Evolutionary conservation across 2,888 invertebrate species (phyloP), one percentile per base, ranked within the genome.

Genomic region (Toxonevra muliebris): DNA sequence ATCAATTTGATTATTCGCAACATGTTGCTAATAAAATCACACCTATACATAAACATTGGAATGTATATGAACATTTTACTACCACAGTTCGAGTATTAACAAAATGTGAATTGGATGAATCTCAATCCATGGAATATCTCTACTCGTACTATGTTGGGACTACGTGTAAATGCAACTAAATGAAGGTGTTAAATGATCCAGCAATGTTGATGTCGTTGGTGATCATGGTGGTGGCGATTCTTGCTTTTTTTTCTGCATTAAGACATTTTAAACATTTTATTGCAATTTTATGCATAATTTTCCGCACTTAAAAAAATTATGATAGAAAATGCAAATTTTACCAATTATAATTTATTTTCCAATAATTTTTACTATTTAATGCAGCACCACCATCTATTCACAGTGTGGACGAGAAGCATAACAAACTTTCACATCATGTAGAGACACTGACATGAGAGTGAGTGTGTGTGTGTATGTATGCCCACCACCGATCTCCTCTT

Each of bases 221-320:
- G 30, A 4, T 30, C 3, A 4, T 30, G 30, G 2, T 30, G 20
- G 54, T 20, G n/a, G 15, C 10, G 9, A 15, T 54, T 9, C n/a
- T 8, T 20, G 48, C 13, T n/a, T 9, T 20, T 60, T 60, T 48
- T 11, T 19, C n/a, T 9, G 41, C 30, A 13, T 57, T 13, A 9
- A 54, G 20, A 41, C 48, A 50, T 48, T 55, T 64, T 20, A 55
- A 57, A 55, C 55, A 57, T 64, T 50, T 57, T 64, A 30, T 30
- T 30, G 30, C 30, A 30, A 30, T 4, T 30, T 30, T 30, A 7
- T 30, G 30, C 30, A 30, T 41, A 66, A 66, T 66, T 66, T 66
- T 61, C 61, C 66, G 61, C 61, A 66, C 66, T 61, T 61, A 50
- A 42, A 66, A 30, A 57, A 42, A 57, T 64, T 64, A 64, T 64